phyloP scores from a whole-genome alignment of 92 coral and sea anemone species.

The Scolanthus callimorphus region DNA sequence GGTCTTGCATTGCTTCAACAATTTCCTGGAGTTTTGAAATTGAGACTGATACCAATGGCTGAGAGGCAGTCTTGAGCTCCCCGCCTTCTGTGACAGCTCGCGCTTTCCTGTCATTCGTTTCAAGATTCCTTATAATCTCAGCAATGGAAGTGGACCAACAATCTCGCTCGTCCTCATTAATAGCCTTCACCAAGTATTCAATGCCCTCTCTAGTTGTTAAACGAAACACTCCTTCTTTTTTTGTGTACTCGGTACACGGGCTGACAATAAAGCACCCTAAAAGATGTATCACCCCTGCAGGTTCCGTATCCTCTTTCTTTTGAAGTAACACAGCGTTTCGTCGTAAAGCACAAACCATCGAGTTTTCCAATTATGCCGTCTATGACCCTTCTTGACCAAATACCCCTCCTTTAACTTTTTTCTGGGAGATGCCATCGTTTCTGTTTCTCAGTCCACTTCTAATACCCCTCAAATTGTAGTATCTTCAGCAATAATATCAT shows the following conservation, averaged over 20 bases:
- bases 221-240: conserved; percentile 91
- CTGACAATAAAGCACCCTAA: conserved; percentile 91
- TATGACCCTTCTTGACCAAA: no score
- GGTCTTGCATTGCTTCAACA: conserved; percentile 96
- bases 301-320: conserved; percentile 77
- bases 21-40: conserved; percentile 34
- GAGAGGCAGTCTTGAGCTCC: no score
- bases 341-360: conserved; percentile 95
- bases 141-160: conserved; percentile 91
- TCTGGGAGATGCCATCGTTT: no score
- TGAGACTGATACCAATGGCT: neutral
- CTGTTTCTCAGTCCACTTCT: no score
- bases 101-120: conserved; percentile 74
- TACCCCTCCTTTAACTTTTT: no score
- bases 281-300: conserved; percentile 73
- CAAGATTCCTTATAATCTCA: conserved; percentile 78
- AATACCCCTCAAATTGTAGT: no score
- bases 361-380: no score
- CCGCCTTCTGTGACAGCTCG: no score
- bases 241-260: conserved; percentile 95
- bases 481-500: no score
- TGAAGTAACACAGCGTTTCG: conserved; percentile 77
- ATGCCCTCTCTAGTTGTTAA: conserved; percentile 78
- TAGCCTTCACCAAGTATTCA: conserved; percentile 90
- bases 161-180: conserved; percentile 76